phyloP scores from a whole-genome alignment of 23 tunicate genomes.

The Halocynthia aurantium region DNA sequence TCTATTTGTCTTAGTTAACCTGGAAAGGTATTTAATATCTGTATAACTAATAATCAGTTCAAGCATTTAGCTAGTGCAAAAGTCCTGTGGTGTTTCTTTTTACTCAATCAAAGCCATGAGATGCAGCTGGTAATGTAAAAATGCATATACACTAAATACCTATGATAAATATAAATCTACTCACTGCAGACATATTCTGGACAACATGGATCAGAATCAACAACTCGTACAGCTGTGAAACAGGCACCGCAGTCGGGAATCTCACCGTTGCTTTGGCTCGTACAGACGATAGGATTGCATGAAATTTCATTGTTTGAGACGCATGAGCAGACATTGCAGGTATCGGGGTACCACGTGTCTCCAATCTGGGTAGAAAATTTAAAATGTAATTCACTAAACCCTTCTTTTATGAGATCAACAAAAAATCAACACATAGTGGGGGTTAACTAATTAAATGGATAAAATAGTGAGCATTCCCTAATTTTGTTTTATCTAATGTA shows the following conservation, averaged over 20 bases:
- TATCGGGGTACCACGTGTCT: slow-evolving; percentile 45
- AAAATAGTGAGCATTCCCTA: no score
- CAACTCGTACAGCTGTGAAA: slow-evolving; percentile 17
- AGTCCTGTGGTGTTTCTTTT: no score
- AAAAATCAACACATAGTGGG: neutral
- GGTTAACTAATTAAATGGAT: neutral
- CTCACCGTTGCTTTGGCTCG: slow-evolving; percentile 4
- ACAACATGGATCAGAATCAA: slow-evolving; percentile 79
- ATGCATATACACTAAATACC: neutral
- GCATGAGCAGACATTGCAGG: slow-evolving; percentile 72
- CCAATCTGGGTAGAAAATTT: slow-evolving; percentile 37
- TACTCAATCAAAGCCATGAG: no score
- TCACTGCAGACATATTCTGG: slow-evolving; percentile 87
- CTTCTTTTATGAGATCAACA: no score
- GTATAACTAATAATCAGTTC: no score
- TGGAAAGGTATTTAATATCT: no score
- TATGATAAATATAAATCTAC: neutral
- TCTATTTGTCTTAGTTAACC: no score
- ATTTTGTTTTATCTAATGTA: no score
- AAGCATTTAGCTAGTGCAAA: no score
- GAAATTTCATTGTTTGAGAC: slow-evolving; percentile 46
- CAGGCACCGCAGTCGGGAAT: slow-evolving; percentile 54
- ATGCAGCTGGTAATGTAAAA: neutral
- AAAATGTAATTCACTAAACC: no score
- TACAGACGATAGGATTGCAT: slow-evolving; percentile 44